Conservation (phyloP, 2,113 vertebrate species). For the Coracopsis vasa region DNA sequence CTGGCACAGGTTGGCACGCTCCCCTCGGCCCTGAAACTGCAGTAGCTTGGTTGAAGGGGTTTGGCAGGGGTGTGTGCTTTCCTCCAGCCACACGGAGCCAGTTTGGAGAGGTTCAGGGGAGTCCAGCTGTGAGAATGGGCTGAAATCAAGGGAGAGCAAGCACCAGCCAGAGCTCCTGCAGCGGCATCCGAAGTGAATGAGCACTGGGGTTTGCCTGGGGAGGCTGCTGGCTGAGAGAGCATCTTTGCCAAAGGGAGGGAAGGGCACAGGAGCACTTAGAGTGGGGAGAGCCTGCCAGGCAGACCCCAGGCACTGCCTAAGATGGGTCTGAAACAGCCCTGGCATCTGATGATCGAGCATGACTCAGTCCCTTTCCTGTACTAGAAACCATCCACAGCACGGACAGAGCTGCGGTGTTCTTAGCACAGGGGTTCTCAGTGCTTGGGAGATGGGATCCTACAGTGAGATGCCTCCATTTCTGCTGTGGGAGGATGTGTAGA, state of each 20-base stretch:
- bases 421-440: not conserved
- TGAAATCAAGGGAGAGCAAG: not conserved
- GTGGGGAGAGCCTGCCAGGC: not conserved
- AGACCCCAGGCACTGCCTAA: not conserved
- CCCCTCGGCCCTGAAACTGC: accelerated
- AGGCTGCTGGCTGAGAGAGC: not conserved
- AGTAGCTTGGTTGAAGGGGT: not conserved
- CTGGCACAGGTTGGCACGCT: accelerated
- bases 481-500: not conserved
- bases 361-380: not conserved
- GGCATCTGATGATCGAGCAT: not conserved
- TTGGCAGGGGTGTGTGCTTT: not conserved
- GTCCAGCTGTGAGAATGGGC: not conserved
- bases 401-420: not conserved
- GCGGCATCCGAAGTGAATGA: not conserved
- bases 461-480: not conserved
- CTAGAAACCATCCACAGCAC: not conserved
- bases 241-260: not conserved
- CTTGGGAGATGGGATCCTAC: not conserved
- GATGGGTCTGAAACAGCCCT: not conserved
- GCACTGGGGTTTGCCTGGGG: accelerated
- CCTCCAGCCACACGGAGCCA: not conserved
- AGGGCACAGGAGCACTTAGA: not conserved
- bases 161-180: not conserved
- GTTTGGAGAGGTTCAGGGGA: not conserved